Conservation (phyloP, 2,113 vertebrate genomes). For the Nerophis ophidion region DNA sequence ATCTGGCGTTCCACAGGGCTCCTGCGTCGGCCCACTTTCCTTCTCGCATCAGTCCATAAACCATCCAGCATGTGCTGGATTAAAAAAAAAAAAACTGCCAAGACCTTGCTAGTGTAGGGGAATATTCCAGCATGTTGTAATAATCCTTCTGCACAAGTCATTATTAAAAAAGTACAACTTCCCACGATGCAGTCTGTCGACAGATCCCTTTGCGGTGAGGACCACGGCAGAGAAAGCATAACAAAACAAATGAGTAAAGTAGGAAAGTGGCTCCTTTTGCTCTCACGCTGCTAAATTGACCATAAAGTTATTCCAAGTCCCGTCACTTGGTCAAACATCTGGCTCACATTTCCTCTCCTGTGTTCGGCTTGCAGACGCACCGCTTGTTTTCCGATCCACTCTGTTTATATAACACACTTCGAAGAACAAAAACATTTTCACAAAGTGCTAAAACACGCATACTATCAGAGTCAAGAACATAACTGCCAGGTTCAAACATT, state of each 20-base stretch:
- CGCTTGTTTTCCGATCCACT: no score
- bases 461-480: no score
- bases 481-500: no score
- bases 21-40: neutral
- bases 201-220: no score
- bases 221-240: neutral
- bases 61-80: neutral
- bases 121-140: neutral
- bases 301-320: constrained; percentile 20
- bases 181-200: no score
- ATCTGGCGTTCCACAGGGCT: constrained; percentile 3
- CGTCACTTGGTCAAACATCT: constrained; percentile 32
- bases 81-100: neutral
- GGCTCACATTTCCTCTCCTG: constrained; percentile 13
- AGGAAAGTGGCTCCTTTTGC: constrained; percentile 4
- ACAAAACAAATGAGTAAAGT: constrained; percentile 5
- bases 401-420: no score
- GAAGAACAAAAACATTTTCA: no score
- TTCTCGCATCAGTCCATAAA: neutral
- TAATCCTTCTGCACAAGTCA: no score
- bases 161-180: no score
- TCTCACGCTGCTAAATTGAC: constrained; percentile 35
- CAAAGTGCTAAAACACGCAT: no score
- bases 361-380: neutral
- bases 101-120: neutral